A percentile compares a stretch with the other conserved stretches of the same genome.
These are phyloP conservation scores for Spondyliosoma cantharus DNA, from an alignment of 2,797 vertebrate species.

Conservation along the genomic window DNA sequence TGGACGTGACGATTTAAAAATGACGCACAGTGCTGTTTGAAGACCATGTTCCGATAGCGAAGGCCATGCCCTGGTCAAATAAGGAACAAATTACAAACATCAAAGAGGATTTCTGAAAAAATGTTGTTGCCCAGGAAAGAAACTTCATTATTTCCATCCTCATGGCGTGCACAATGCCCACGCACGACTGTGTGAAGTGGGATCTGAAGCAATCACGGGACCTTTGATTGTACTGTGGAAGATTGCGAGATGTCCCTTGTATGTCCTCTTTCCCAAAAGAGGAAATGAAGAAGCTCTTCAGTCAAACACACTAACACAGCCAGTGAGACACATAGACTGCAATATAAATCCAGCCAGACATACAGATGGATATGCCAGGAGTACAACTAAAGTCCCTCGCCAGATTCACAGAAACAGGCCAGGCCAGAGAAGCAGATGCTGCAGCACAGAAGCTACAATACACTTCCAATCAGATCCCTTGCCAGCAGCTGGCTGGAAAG, in stretches of 20 bases:
- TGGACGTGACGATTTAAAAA: constrained; percentile 10
- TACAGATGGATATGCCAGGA: constrained; percentile 70
- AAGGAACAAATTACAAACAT: constrained; percentile 14
- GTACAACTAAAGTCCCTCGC: constrained; percentile 59
- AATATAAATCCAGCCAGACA: constrained; percentile 67
- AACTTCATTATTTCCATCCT: constrained; percentile 10
- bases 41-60: background rate
- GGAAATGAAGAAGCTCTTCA: constrained; percentile 64
- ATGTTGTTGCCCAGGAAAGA: background rate
- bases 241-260: constrained; percentile 15
- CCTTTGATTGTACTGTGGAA: constrained; percentile 16
- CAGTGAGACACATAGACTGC: constrained; percentile 63
- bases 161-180: background rate
- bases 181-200: constrained; percentile 5
- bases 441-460: constrained; percentile 65
- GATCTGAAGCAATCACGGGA: constrained; percentile 16
- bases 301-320: constrained; percentile 62
- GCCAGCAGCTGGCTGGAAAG: constrained; percentile 58
- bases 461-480: constrained; percentile 57
- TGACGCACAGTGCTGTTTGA: background rate
- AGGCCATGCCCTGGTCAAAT: background rate
- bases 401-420: constrained; percentile 64
- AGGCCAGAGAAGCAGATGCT: constrained; percentile 73
- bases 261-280: constrained; percentile 32
- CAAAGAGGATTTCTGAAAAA: constrained; percentile 13